phyloP scores from a whole-genome alignment of 2,113 vertebrate genomes.

The Suncus etruscus region DNA sequence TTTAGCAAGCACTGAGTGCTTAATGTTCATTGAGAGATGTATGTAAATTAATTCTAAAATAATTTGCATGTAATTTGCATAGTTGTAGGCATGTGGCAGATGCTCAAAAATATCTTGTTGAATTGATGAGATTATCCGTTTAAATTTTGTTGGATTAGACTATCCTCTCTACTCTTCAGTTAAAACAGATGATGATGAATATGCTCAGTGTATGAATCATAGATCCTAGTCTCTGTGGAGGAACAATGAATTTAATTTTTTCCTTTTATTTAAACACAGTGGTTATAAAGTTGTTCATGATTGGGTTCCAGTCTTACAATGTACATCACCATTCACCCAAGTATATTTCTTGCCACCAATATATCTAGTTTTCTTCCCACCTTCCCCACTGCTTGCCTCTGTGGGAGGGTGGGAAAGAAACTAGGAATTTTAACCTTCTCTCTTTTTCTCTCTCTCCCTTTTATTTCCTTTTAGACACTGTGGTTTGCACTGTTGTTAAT shows the following conservation, averaged over 20 bases:
- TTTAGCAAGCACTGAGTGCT: slow-evolving; percentile 33
- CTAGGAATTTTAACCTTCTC: no score
- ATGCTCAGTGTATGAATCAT: slow-evolving; percentile 29
- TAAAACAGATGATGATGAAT: slow-evolving; percentile 47
- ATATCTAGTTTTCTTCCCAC: no score
- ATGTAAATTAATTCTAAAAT: slow-evolving; percentile 17
- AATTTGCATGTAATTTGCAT: slow-evolving; percentile 29
- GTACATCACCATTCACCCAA: no score
- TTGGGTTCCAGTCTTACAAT: no score
- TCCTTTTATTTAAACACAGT: not conserved
- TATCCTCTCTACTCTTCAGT: slow-evolving; percentile 31
- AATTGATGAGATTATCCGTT: slow-evolving; percentile 44
- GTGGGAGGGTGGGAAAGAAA: no score
- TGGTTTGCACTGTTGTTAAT: no score
- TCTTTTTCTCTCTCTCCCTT: no score
- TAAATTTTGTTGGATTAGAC: slow-evolving; percentile 35
- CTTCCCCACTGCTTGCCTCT: no score
- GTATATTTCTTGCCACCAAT: no score
- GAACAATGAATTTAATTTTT: slow-evolving; percentile 51
- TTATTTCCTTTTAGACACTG: no score
- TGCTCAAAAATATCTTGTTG: slow-evolving; percentile 51
- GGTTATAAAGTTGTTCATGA: no score
- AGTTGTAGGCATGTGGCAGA: not conserved
- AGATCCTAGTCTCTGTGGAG: slow-evolving; percentile 28
- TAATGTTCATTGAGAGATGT: slow-evolving; percentile 49